Base-by-base conservation (phyloP, 2,113 vertebrate genomes). In the Alethe castanea region DNA sequence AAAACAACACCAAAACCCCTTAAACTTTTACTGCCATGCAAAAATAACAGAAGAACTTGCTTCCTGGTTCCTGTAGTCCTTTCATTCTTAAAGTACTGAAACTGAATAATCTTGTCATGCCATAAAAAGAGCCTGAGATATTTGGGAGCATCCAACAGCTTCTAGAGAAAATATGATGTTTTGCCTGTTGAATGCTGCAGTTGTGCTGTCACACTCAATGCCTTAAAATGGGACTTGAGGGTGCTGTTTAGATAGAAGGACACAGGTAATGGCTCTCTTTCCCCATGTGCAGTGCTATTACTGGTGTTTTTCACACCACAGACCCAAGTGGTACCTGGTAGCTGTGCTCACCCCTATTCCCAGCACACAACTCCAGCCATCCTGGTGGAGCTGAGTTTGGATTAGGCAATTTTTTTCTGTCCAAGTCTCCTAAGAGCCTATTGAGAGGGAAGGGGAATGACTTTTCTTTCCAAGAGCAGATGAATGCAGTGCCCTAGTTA, bases 191-290 rank as follows among this genome's bases (percentile, higher is more conserved):
- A 80, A 42, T 59, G 50, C 44, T 81, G 42, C 59, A 8, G 47
- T 48, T 73, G 20, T 2, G 1, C 31, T 25, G 42, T 61, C 19
- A 9, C 0, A 3, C 29, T 42, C 0, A 0, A 9, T 59, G 61
- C 26, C 23, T 78, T 81, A 8, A 81, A 60, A 71, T 26, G 24
- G 28, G 38, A 44, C 20, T 67, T 82, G 13, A 26, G 60, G 16
- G 7, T 53, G 44, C 38, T 86, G 12, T 42, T 71, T 22, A 19
- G 40, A 47, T 22, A 14, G 44, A 47, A 45, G 59, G 50, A 57
- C 19, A 14, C 52, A 57, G 47, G 26, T 52, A 48, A 78, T 47
- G 71, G 24, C 31, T 81, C 9, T 74, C 54, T 57, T 73, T 59
- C 57, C 59, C 85, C 26, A 6, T 19, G 18, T 33, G 10, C n/a